These are phyloP conservation scores for Encarsia formosa DNA, from an alignment of 2,888 invertebrate genomes.

Conservation along the genomic window DNA sequence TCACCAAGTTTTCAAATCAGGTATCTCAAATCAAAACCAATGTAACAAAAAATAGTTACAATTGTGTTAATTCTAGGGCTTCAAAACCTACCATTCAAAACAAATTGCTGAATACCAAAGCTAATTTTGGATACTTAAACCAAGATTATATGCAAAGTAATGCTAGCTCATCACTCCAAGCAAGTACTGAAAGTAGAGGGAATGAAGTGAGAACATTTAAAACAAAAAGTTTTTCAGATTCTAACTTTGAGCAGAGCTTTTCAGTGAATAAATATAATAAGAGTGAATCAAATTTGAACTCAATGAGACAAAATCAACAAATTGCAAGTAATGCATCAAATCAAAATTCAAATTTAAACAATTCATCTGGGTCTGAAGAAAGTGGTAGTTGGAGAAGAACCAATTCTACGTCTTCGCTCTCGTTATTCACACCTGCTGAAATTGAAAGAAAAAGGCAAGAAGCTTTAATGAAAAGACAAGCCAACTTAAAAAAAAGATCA, in stretches of 20 bases:
- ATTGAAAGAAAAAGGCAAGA: conserved; percentile 26
- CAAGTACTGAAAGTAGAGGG: not conserved
- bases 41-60: not conserved
- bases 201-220: conserved; percentile 20
- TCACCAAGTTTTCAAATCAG: conserved; percentile 18
- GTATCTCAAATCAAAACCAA: conserved; percentile 7
- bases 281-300: too few relatives aligned
- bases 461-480: conserved; percentile 23
- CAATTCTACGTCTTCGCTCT: conserved; percentile 15
- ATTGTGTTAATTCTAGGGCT: not conserved
- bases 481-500: conserved; percentile 15
- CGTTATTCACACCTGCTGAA: conserved; percentile 22
- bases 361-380: conserved; percentile 2
- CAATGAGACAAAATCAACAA: not conserved
- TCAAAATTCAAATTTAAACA: conserved; percentile 2
- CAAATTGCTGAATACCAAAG: conserved; percentile 22
- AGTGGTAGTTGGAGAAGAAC: conserved; percentile 18
- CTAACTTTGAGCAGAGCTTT: conserved; percentile 16
- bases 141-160: conserved; percentile 9
- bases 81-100: conserved; percentile 16
- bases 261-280: conserved; percentile 5
- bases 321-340: not conserved
- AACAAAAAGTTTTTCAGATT: conserved; percentile 27
- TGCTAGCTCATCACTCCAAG: conserved; percentile 9
- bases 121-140: conserved; percentile 26